A percentile compares a stretch with the other conserved stretches of the same genome.
These are phyloP conservation scores for Desmodus rotundus DNA, from an alignment of 2,113 vertebrate species.

Conservation along the genomic window DNA sequence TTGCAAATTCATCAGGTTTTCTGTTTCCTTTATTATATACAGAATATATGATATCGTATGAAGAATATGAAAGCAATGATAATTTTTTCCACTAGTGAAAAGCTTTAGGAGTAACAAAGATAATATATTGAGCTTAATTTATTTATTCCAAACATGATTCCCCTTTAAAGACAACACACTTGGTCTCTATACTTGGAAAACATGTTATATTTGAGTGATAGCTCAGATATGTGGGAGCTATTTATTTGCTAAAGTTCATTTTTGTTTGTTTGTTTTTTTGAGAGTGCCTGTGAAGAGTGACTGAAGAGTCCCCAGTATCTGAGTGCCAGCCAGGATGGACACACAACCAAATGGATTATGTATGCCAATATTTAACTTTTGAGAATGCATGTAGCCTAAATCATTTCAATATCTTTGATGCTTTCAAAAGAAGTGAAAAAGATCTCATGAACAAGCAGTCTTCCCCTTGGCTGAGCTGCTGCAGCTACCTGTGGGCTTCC, in stretches of 20 bases:
- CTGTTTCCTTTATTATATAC: not conserved
- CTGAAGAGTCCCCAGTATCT: not conserved
- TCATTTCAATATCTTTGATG: not conserved
- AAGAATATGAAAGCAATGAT: not conserved
- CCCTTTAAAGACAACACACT: not conserved
- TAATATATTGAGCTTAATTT: not conserved
- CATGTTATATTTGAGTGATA: not conserved
- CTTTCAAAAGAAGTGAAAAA: not conserved
- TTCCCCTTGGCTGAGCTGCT: not conserved
- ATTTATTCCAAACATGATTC: not conserved
- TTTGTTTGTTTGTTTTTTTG: not conserved
- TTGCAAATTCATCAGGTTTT: not conserved
- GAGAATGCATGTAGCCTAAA: not conserved
- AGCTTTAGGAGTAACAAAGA: not conserved
- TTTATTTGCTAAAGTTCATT: not conserved
- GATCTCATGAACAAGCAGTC: not conserved
- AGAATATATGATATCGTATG: not conserved
- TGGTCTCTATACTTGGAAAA: not conserved
- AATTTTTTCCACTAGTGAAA: not conserved
- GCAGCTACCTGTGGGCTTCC: not conserved
- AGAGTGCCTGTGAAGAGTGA: not conserved
- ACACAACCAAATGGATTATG: not conserved
- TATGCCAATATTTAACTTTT: not conserved
- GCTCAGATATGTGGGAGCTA: not conserved
- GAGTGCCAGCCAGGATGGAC: not conserved